Evolutionary conservation across 2,888 invertebrate genomes (phyloP), one percentile per base, ranked within the genome.

Genomic region (Morpho helenor): DNA sequence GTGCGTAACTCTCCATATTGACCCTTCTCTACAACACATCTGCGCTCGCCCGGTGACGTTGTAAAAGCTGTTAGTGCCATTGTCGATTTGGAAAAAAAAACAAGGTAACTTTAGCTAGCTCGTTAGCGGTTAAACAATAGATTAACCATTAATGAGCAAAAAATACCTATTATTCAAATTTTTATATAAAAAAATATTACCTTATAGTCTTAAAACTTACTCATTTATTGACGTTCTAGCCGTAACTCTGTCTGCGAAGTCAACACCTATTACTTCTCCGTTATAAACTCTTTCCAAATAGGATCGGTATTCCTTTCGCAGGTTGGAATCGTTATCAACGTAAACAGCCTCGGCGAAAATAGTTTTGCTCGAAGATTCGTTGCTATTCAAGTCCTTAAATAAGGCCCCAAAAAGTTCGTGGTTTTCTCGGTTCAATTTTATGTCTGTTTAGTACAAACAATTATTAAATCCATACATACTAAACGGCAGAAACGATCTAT

Each of bases 301-400:
- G 2, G 82, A 71, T 49, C 78, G 81, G 70, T 93, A 94, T 49
- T 92, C 72, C 0, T 82, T 79, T 8, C 94, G 87, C 22, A 94
- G 84, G 0, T 87, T 89, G 60, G 85, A 92, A 10, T 84, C 85
- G 8, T 79, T 72, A 75, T 94, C 93, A 0, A 94, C 86, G 67
- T 94, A 94, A 52, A 94, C 77, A 0, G 91, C 94, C 55, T 91
- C 91, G 0, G 93, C 93, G 59, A 92, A 91, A 42, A 84, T 68
- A 0, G 88, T 82, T 63, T 82, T 82, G 9, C 87, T 79, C 31
- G 65, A 65, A 3, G 69, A 62, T 22, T 68, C 68, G 55, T 79
- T 77, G 7, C 64, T 56, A 57, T 79, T 80, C 44, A 88, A 66
- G 3, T 63, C 46, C 31, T 79, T 75, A 23, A 94, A 73, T 48